phyloP scores from a whole-genome alignment of 37 sponge, comb jelly and placozoan genomes.

The Eunapius fragilis region DNA sequence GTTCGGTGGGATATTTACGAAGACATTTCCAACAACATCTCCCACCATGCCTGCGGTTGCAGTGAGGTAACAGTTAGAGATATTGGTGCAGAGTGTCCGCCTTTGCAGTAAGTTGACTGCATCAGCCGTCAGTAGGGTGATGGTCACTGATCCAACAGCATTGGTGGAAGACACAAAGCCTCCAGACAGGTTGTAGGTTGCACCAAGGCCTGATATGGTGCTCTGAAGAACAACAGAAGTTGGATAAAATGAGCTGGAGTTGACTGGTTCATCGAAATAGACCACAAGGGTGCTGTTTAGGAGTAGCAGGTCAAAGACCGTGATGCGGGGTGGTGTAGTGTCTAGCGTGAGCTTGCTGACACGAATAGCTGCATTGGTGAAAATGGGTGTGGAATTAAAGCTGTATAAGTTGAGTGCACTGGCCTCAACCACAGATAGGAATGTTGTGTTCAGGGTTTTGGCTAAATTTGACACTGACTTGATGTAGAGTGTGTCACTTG shows the following conservation, averaged over 20 bases:
- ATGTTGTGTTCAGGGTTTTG: constrained; percentile 51
- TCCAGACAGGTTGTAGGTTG: constrained; percentile 53
- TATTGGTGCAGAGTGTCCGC: constrained; percentile 58
- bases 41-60: constrained; percentile 26
- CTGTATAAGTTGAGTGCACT: constrained; percentile 67
- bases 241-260: constrained; percentile 42
- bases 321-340: constrained; percentile 60
- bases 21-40: constrained; percentile 68
- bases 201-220: constrained; percentile 4
- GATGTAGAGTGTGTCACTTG: constrained; percentile 47
- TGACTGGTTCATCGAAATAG: constrained; percentile 79
- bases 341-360: constrained; percentile 59
- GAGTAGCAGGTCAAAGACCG: constrained; percentile 62
- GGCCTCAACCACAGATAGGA: constrained; percentile 54
- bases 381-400: constrained; percentile 63
- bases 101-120: constrained; percentile 20
- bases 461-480: constrained; percentile 62
- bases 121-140: constrained; percentile 37
- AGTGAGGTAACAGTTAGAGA: constrained; percentile 59
- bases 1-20: constrained; percentile 7
- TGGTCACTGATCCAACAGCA: constrained; percentile 12
- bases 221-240: constrained; percentile 54
- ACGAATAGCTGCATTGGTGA: constrained; percentile 52
- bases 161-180: constrained; percentile 18
- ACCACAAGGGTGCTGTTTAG: constrained; percentile 76